These are phyloP conservation scores for Oryzias woworae DNA, from an alignment of 2,113 vertebrate species.

Conservation along the genomic window DNA sequence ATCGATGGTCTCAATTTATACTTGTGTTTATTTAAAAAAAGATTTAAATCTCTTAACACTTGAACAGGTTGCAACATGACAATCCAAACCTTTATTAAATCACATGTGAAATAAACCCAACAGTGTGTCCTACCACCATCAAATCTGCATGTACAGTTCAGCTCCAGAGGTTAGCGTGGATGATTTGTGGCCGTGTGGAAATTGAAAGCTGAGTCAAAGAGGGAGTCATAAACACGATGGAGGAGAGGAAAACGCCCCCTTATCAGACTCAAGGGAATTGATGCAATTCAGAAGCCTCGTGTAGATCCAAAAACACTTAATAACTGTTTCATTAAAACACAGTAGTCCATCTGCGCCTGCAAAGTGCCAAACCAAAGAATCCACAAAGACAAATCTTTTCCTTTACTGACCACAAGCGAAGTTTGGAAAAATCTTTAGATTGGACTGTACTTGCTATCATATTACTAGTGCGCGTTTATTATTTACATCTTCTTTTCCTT, in stretches of 20 bases:
- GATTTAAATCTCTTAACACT: constrained; percentile 20
- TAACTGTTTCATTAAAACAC: constrained; percentile 63
- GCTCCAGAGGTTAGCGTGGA: constrained; percentile 29
- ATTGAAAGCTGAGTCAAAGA: constrained; percentile 70
- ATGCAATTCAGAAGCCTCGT: constrained; percentile 40
- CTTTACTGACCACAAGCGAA: too few relatives aligned
- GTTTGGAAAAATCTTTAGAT: too few relatives aligned
- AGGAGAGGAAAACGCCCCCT: constrained; percentile 46
- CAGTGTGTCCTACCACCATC: constrained; percentile 29
- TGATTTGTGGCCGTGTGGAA: constrained; percentile 70
- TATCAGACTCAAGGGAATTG: constrained; percentile 36
- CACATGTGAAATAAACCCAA: constrained; percentile 14
- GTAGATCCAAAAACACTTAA: constrained; percentile 56
- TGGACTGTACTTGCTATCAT: too few relatives aligned
- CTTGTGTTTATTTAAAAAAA: constrained; percentile 14
- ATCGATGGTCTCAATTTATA: neutral
- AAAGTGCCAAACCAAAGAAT: constrained; percentile 18
- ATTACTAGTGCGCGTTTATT: too few relatives aligned
- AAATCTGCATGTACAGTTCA: constrained; percentile 30
- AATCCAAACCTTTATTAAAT: constrained; percentile 23
- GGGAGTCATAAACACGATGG: constrained; percentile 59
- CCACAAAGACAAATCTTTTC: neutral
- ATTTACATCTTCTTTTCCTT: too few relatives aligned
- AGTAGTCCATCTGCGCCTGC: constrained; percentile 39
- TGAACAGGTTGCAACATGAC: constrained; percentile 4